phyloP scores from a whole-genome alignment of 2,888 invertebrate species.

The Polymixis flavicincta region DNA sequence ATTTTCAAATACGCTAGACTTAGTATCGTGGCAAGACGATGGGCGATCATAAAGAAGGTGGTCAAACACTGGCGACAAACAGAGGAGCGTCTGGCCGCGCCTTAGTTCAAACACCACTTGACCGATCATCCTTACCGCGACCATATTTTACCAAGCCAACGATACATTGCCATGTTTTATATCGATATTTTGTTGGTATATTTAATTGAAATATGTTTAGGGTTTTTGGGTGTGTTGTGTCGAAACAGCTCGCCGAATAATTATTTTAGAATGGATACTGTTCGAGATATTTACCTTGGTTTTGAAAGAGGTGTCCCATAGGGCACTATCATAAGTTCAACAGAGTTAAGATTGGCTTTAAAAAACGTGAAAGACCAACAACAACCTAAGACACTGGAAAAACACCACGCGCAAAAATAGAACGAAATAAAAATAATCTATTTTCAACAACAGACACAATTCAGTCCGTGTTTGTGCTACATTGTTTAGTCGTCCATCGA shows the following conservation, averaged over 20 bases:
- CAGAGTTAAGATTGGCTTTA: not conserved
- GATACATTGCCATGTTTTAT: slow-evolving; percentile 54
- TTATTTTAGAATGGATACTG: not conserved
- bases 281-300: not conserved
- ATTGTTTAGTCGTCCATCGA: slow-evolving; percentile 63
- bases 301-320: slow-evolving; percentile 1
- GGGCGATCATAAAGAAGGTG: slow-evolving; percentile 84
- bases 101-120: slow-evolving; percentile 84
- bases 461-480: slow-evolving; percentile 44
- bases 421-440: not conserved
- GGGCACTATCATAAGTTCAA: not conserved
- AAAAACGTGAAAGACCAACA: not conserved
- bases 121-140: slow-evolving; percentile 82
- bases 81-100: slow-evolving; percentile 84
- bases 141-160: slow-evolving; percentile 70
- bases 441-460: slow-evolving; percentile 30
- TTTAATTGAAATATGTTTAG: slow-evolving; percentile 36
- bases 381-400: slow-evolving; percentile 5
- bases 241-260: not conserved
- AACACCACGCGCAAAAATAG: slow-evolving; percentile 12
- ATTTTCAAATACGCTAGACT: slow-evolving; percentile 62
- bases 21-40: slow-evolving; percentile 64
- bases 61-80: slow-evolving; percentile 85
- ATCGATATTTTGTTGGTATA: slow-evolving; percentile 48
- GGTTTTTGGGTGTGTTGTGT: slow-evolving; percentile 1